These are phyloP conservation scores for Garrulus glandarius DNA, from an alignment of 2,797 vertebrate species.

Conservation along the genomic window DNA sequence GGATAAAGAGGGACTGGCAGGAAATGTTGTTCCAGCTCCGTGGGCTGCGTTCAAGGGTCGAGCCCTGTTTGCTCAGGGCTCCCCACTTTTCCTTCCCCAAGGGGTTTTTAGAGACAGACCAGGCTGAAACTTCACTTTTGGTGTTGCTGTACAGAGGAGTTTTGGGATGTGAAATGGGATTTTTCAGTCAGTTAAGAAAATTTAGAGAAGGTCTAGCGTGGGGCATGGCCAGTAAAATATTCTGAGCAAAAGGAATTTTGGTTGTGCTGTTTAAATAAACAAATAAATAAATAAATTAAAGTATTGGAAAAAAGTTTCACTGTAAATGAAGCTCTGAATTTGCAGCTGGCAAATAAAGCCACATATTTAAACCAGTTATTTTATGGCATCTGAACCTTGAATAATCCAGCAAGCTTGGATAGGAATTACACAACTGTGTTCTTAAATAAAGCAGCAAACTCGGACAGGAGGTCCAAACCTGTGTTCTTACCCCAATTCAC, in stretches of 20 bases:
- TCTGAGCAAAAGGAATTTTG: background rate
- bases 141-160: background rate
- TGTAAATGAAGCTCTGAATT: background rate
- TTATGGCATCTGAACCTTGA: background rate
- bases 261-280: background rate
- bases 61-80: background rate
- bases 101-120: background rate
- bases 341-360: background rate
- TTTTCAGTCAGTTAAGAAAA: background rate
- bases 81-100: background rate
- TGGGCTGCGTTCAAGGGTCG: conserved; percentile 27
- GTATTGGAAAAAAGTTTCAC: background rate
- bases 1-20: conserved; percentile 44
- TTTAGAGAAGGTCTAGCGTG: accelerated
- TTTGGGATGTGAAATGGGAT: background rate
- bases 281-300: background rate
- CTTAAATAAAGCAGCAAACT: background rate
- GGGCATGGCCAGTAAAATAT: background rate
- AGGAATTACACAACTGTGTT: background rate
- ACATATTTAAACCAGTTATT: background rate
- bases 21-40: background rate
- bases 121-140: background rate
- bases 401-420: background rate
- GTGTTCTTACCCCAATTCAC: background rate
- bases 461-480: background rate